Evolutionary conservation across 2,113 vertebrate genomes (phyloP).

Genomic region (Emberiza fucata): DNA sequence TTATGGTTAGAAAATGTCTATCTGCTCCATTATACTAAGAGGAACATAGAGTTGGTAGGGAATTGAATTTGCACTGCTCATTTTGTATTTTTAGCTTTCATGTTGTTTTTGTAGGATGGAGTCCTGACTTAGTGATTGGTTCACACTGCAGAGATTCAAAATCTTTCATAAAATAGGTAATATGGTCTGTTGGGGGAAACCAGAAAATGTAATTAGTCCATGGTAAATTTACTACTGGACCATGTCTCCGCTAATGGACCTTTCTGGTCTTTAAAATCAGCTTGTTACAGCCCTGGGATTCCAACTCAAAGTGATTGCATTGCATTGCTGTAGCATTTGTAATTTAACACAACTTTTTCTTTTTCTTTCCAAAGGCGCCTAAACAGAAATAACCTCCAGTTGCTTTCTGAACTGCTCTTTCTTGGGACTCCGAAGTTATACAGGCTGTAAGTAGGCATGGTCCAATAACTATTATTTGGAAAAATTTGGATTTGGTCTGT

Average conservation of each 20-base stretch:
- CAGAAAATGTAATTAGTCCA: constrained; percentile 66
- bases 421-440: constrained; percentile 93
- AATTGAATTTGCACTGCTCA: neutral
- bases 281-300: constrained; percentile 30
- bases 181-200: neutral
- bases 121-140: neutral
- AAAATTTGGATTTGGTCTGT: neutral
- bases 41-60: neutral
- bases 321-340: constrained; percentile 21
- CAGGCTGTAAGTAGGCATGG: constrained; percentile 89
- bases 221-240: constrained; percentile 52
- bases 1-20: neutral
- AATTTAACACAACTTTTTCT: constrained; percentile 58
- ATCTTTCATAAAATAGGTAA: constrained; percentile 53
- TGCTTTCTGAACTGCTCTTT: constrained; percentile 96
- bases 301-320: neutral
- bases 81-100: neutral
- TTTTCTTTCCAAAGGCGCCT: constrained; percentile 86
- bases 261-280: constrained; percentile 43
- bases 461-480: neutral
- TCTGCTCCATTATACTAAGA: neutral
- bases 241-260: constrained; percentile 63
- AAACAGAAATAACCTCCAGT: constrained; percentile 96
- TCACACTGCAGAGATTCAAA: constrained; percentile 8
- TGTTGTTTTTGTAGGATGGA: neutral